Evolutionary conservation across 2,888 invertebrate species (phyloP).

Genomic region (Zeuzera pyrina): DNA sequence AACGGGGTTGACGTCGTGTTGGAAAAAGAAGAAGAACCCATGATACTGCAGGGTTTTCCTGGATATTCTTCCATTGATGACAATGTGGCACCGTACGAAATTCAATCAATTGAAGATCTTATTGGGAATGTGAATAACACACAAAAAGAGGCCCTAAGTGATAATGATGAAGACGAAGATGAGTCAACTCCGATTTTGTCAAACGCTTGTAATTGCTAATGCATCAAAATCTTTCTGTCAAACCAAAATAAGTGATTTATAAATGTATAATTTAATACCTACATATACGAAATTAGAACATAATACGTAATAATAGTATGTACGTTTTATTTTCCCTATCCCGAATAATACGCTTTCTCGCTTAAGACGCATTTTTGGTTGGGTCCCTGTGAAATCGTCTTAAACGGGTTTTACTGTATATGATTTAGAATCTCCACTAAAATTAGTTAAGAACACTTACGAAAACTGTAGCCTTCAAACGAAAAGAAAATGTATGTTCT

Average conservation of each 20-base stretch:
- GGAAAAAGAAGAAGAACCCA: too few relatives aligned
- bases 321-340: background rate
- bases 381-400: background rate
- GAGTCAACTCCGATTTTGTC: background rate
- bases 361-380: background rate
- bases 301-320: background rate
- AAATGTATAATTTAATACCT: background rate
- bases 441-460: too few relatives aligned
- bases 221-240: background rate
- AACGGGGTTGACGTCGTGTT: too few relatives aligned
- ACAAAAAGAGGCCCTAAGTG: too few relatives aligned
- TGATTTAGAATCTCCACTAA: too few relatives aligned
- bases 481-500: too few relatives aligned
- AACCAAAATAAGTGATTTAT: background rate
- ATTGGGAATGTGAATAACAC: too few relatives aligned
- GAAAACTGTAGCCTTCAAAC: too few relatives aligned
- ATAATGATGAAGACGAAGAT: background rate
- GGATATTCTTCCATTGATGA: too few relatives aligned
- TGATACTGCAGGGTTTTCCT: conserved; percentile 1
- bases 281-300: background rate
- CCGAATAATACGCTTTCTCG: background rate
- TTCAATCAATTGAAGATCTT: too few relatives aligned
- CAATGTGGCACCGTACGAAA: too few relatives aligned
- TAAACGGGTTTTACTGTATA: background rate
- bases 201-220: background rate